Conservation (phyloP, 2,113 vertebrate species). For the Aptenodytes forsteri region DNA sequence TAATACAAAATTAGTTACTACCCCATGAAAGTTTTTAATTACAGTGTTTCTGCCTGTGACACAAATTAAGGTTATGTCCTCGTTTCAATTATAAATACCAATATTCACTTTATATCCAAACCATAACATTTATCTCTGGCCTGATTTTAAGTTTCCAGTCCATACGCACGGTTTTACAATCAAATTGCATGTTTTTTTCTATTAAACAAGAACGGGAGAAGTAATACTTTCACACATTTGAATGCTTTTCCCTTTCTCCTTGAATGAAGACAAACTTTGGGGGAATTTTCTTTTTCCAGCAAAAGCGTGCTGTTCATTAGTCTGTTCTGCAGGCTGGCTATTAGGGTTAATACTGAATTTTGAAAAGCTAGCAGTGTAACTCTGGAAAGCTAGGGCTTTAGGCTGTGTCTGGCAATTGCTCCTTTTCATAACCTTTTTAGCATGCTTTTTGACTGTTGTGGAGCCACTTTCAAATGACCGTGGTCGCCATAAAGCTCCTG, state of each 20-base stretch:
- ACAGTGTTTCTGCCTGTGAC: conserved; percentile 52
- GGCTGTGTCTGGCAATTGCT: background rate
- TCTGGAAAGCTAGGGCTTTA: background rate
- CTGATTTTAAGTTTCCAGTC: background rate
- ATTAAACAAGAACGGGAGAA: background rate
- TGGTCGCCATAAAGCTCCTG: background rate
- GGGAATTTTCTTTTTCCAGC: background rate
- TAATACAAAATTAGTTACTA: conserved; percentile 70
- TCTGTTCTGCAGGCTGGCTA: background rate
- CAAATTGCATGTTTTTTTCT: background rate
- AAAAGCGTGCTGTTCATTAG: background rate
- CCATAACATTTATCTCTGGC: conserved; percentile 15
- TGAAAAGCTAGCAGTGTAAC: background rate
- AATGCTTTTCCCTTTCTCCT: background rate
- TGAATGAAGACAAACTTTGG: background rate
- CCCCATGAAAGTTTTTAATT: conserved; percentile 76
- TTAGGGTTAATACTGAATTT: background rate
- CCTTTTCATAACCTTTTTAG: background rate
- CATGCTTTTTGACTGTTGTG: background rate
- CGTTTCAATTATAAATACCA: conserved; percentile 69
- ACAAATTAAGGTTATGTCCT: conserved; percentile 57
- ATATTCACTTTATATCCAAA: conserved; percentile 40
- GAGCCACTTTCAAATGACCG: background rate
- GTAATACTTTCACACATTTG: background rate
- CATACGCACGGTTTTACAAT: background rate